Percentiles rank a stretch among this genome's conserved stretches.
Conservation (phyloP, 1,140 invertebrate species). For the Drosophila carrolli region DNA sequence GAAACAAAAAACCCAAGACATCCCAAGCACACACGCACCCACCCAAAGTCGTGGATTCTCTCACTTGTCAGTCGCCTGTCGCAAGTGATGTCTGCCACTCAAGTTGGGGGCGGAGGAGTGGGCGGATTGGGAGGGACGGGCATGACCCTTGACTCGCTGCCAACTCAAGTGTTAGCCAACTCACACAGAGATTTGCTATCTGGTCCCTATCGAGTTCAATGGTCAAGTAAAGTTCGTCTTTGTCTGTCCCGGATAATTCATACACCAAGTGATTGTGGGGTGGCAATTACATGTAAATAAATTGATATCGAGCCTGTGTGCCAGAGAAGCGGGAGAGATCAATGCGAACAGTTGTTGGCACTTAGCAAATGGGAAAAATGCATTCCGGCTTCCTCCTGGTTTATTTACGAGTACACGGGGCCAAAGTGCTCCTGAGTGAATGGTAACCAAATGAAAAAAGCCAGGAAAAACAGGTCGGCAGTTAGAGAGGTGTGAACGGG, state of each 20-base stretch:
- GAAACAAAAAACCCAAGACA: constrained; percentile 52
- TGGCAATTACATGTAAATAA: constrained; percentile 62
- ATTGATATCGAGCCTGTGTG: constrained; percentile 59
- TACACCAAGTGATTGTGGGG: constrained; percentile 5
- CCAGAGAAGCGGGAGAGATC: constrained; percentile 38
- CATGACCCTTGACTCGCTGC: constrained; percentile 62
- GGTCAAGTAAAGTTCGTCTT: constrained; percentile 57
- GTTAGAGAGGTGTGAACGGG: neutral
- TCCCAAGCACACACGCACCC: constrained; percentile 23
- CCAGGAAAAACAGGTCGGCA: neutral
- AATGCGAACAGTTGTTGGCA: constrained; percentile 71
- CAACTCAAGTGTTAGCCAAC: constrained; percentile 53
- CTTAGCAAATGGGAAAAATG: constrained; percentile 68
- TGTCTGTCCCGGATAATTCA: constrained; percentile 37
- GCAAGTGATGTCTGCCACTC: constrained; percentile 78
- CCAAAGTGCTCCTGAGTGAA: constrained; percentile 57
- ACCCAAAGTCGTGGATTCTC: constrained; percentile 43
- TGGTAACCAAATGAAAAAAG: constrained; percentile 39
- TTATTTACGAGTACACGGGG: constrained; percentile 71
- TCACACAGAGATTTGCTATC: constrained; percentile 55
- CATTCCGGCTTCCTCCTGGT: constrained; percentile 70
- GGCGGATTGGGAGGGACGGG: neutral
- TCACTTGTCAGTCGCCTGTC: constrained; percentile 72
- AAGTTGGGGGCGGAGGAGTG: constrained; percentile 7
- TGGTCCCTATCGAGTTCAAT: constrained; percentile 60